Evolutionary conservation across 2,797 vertebrate genomes (phyloP), one percentile per base, ranked within the genome.

Genomic region (Phyllotis vaccarum): DNA sequence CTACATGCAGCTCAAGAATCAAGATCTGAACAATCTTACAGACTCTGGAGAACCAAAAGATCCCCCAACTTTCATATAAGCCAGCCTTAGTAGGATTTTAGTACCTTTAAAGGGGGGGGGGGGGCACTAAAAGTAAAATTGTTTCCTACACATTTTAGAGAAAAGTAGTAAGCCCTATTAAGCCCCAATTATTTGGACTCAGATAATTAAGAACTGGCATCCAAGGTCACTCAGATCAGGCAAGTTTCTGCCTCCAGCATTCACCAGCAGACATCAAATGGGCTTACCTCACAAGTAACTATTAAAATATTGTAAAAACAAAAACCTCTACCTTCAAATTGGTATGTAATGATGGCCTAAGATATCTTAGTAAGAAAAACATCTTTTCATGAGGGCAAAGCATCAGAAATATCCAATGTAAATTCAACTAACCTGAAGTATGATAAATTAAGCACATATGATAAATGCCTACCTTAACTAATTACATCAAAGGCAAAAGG

Each of bases 381-480:
- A 89, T 22, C 16, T 74, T 92, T 79, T 75, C 56, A 19, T 83
- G 31, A 72, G 62, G 82, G 91, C 49, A 37, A 60, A 93, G 76
- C 31, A 56, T 82, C 81, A 52, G 7, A 85, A 92, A 43, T 91
- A 92, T 24, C 60, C 10, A 93, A 81, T 89, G 89, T 92, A 88
- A 66, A 95, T 2, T 87, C 46, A 93, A 66, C 7, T 56, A 97
- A 87, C 40, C n/a, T 94, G 2, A 91, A 91, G 29, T 68, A 31
- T 64, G 60, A 24, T 22, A 92, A 96, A 96, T 80, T 86, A 82
- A 89, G 3, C 49, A 94, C 46, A 64, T 90, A 89, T 43, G 49
- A 49, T 72, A 70, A 86, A 1, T 56, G 29, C 43, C 40, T 19
- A 27, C 72, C 91, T 83, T 87, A 91, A 89, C 86, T 87, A 91